Conservation (phyloP, 2,113 vertebrate genomes). For the Carettochelys insculpta region DNA sequence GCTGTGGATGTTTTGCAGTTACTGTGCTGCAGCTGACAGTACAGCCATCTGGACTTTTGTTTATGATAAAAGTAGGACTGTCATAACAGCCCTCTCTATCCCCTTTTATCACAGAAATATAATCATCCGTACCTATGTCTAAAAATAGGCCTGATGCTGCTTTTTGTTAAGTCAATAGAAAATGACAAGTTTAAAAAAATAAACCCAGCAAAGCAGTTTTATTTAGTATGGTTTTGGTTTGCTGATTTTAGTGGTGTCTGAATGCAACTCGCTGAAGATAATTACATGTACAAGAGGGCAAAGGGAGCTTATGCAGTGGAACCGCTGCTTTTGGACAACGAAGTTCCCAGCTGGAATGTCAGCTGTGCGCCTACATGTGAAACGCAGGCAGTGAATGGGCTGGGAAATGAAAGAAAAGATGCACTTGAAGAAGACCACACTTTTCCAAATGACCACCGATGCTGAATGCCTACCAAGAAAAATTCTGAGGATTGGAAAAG, state of each 20-base stretch:
- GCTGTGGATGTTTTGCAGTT: not conserved
- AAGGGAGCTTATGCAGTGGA: not conserved
- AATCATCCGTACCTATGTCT: not conserved
- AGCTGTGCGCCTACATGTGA: not conserved
- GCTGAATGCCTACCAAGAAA: not conserved
- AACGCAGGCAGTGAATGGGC: not conserved
- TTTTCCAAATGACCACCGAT: not conserved
- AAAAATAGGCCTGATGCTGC: not conserved
- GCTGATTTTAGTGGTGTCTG: not conserved
- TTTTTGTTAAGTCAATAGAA: not conserved
- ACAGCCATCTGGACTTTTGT: not conserved
- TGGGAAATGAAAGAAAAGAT: not conserved
- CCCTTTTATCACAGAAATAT: not conserved
- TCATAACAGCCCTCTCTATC: not conserved
- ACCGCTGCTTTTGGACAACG: not conserved
- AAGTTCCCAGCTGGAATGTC: not conserved
- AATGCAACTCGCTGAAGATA: not conserved
- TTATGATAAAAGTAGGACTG: not conserved
- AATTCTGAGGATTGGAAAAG: not conserved
- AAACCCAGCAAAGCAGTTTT: not conserved
- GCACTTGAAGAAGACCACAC: not conserved
- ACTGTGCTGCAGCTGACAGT: not conserved
- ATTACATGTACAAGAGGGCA: not conserved
- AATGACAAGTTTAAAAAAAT: not conserved
- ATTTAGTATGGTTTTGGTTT: not conserved